These are phyloP conservation scores for Raja brachyura DNA, from an alignment of 2,113 vertebrate genomes.

Conservation along the genomic window DNA sequence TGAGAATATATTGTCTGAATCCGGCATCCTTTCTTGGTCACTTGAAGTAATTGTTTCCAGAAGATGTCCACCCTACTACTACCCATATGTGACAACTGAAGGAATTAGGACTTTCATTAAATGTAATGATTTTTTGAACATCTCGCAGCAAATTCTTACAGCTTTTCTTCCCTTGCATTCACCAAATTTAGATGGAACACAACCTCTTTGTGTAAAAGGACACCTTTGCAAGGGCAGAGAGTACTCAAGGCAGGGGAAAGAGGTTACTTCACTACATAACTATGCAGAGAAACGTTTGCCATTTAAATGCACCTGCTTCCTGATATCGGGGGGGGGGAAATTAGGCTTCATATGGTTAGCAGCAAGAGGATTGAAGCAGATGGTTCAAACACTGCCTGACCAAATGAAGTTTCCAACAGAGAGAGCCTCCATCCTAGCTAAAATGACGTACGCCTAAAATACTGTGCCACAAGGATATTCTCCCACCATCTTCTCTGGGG, in stretches of 20 bases:
- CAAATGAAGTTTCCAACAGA: background rate
- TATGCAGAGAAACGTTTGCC: too few relatives aligned
- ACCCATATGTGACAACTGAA: background rate
- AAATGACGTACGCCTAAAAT: too few relatives aligned
- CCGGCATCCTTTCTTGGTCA: background rate
- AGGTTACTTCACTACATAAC: too few relatives aligned
- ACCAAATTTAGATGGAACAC: background rate
- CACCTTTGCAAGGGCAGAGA: too few relatives aligned
- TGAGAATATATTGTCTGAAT: too few relatives aligned
- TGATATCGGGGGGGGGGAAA: too few relatives aligned
- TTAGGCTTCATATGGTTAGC: background rate
- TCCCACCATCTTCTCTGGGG: too few relatives aligned
- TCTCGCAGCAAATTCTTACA: background rate
- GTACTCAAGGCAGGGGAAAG: too few relatives aligned
- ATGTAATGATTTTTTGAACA: background rate
- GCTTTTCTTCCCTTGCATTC: background rate
- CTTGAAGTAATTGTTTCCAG: background rate
- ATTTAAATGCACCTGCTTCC: too few relatives aligned
- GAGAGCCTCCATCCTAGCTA: background rate
- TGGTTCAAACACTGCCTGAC: background rate
- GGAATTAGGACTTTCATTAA: background rate
- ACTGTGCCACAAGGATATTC: too few relatives aligned
- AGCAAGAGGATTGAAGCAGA: background rate
- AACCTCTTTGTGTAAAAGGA: background rate
- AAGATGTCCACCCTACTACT: background rate